These are phyloP conservation scores for Guaruba guarouba DNA, from an alignment of 2,113 vertebrate genomes.

Conservation along the genomic window DNA sequence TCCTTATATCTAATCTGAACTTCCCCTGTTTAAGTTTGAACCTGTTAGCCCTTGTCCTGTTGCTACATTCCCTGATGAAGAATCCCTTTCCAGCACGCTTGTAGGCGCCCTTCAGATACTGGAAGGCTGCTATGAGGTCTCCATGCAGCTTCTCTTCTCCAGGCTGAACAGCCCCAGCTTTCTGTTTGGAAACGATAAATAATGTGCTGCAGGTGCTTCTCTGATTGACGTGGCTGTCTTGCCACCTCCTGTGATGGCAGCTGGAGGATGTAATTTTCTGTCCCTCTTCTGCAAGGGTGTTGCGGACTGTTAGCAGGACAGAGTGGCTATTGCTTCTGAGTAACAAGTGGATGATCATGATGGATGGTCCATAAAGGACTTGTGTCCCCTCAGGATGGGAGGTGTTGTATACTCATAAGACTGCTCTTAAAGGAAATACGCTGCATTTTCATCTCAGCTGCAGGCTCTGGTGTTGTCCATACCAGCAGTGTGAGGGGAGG, in stretches of 20 bases:
- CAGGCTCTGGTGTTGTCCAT: rapidly evolving
- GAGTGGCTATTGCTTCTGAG: background rate
- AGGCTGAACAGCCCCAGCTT: background rate
- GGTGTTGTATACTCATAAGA: background rate
- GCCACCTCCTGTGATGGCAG: background rate
- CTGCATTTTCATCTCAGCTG: background rate
- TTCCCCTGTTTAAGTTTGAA: background rate
- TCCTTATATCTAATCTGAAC: background rate
- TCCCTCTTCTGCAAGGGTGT: background rate
- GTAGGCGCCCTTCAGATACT: background rate
- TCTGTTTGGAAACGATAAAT: background rate
- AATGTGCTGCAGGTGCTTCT: background rate
- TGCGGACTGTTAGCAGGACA: background rate
- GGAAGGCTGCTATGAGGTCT: background rate
- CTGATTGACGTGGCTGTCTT: background rate
- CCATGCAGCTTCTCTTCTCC: background rate
- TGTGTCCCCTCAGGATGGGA: background rate
- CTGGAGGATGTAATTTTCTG: background rate
- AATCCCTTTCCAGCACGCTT: background rate
- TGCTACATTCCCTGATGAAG: background rate
- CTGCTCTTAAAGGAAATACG: background rate
- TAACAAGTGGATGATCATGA: background rate
- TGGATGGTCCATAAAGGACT: background rate
- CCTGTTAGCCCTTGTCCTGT: background rate
- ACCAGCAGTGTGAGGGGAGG: background rate